Conservation (phyloP, 2,797 vertebrate species). For the Coregonus sp. region DNA sequence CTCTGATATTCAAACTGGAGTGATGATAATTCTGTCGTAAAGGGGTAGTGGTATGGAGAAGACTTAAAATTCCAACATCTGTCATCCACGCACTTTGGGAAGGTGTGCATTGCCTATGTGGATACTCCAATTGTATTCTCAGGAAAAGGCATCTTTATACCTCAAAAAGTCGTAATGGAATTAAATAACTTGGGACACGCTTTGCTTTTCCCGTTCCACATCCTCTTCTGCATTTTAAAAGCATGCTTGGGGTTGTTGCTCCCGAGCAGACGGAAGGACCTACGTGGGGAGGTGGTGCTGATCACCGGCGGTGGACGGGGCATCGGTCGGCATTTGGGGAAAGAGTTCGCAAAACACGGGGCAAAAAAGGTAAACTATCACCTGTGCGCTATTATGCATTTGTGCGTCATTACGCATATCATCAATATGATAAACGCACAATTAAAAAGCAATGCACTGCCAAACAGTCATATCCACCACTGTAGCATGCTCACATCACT, state of each 20-base stretch:
- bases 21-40: slow-evolving; percentile 1
- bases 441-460: background rate
- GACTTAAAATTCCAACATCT: background rate
- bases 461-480: background rate
- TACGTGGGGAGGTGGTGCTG: slow-evolving; percentile 87
- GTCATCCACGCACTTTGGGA: slow-evolving; percentile 1
- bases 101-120: background rate
- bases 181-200: slow-evolving; percentile 81
- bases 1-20: background rate
- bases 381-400: background rate
- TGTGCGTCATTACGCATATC: background rate
- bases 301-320: slow-evolving; percentile 96
- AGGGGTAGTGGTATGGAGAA: background rate
- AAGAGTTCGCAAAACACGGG: slow-evolving; percentile 88
- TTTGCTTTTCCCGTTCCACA: slow-evolving; percentile 85
- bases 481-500: background rate
- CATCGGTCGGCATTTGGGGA: slow-evolving; percentile 93
- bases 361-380: slow-evolving; percentile 85
- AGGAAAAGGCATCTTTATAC: background rate
- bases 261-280: slow-evolving; percentile 82
- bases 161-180: slow-evolving; percentile 71
- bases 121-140: background rate
- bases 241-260: slow-evolving; percentile 78
- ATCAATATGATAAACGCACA: background rate
- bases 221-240: slow-evolving; percentile 78